These are phyloP conservation scores for Vanacampus margaritifer DNA, from an alignment of 2,113 vertebrate genomes.

Conservation along the genomic window DNA sequence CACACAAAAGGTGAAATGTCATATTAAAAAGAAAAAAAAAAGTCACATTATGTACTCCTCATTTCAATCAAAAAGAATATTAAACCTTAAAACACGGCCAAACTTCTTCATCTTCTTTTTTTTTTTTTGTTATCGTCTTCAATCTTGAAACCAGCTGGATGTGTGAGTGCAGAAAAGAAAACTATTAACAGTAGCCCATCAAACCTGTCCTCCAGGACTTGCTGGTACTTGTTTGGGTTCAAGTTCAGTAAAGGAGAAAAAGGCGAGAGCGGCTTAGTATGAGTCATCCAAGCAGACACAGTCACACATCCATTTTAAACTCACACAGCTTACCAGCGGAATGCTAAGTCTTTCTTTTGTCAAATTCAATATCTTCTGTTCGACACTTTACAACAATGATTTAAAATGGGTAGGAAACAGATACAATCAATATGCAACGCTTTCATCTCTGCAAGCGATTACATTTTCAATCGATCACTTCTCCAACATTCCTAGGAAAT, in stretches of 20 bases:
- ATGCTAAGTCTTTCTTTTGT: slow-evolving; percentile 61
- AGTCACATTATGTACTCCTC: neutral
- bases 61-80: neutral
- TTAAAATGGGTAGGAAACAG: neutral
- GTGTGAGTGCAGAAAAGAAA: slow-evolving; percentile 37
- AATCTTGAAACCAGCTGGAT: slow-evolving; percentile 2
- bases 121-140: slow-evolving; percentile 5
- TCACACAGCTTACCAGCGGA: slow-evolving; percentile 62
- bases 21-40: no score
- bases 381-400: neutral
- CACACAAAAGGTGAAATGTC: neutral
- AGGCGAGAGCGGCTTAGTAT: slow-evolving; percentile 40
- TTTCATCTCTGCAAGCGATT: neutral
- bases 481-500: neutral
- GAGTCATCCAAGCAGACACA: slow-evolving; percentile 66
- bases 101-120: neutral
- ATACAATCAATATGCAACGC: neutral
- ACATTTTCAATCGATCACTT: neutral
- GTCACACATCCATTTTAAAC: slow-evolving; percentile 67
- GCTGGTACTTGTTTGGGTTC: slow-evolving; percentile 63
- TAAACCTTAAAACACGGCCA: neutral
- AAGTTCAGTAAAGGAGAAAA: slow-evolving; percentile 44
- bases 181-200: slow-evolving; percentile 66
- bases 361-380: neutral
- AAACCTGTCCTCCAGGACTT: slow-evolving; percentile 55